These are phyloP conservation scores for Argentina silus DNA, from an alignment of 2,797 vertebrate species.

Conservation along the genomic window DNA sequence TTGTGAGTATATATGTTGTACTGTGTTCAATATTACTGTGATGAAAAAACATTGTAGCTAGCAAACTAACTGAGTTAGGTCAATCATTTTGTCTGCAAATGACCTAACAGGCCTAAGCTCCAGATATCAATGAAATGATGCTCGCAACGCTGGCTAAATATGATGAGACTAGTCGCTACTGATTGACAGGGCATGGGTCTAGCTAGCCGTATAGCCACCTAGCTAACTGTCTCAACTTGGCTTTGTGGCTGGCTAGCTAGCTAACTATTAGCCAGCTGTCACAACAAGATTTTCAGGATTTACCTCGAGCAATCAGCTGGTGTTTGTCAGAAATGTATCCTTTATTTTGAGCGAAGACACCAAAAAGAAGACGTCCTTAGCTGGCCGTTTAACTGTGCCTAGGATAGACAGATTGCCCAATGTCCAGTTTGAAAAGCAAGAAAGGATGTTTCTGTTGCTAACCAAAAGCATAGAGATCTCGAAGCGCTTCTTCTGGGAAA, in stretches of 20 bases:
- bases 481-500: not conserved
- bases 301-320: not conserved
- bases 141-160: no score
- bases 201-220: not conserved
- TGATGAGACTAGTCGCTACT: not conserved
- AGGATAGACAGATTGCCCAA: not conserved
- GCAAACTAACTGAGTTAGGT: not conserved
- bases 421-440: not conserved
- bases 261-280: slow-evolving; percentile 13
- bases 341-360: not conserved
- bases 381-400: not conserved
- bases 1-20: no score
- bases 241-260: not conserved
- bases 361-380: not conserved
- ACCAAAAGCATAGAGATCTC: not conserved
- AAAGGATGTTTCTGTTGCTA: not conserved
- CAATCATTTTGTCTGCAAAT: not conserved
- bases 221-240: not conserved
- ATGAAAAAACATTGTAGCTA: not conserved
- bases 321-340: not conserved
- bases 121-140: not conserved
- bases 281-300: not conserved
- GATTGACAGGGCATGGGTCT: not conserved
- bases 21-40: no score
- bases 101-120: not conserved